Conservation (phyloP, 2,113 vertebrate genomes). For the Glaucidium brasilianum region DNA sequence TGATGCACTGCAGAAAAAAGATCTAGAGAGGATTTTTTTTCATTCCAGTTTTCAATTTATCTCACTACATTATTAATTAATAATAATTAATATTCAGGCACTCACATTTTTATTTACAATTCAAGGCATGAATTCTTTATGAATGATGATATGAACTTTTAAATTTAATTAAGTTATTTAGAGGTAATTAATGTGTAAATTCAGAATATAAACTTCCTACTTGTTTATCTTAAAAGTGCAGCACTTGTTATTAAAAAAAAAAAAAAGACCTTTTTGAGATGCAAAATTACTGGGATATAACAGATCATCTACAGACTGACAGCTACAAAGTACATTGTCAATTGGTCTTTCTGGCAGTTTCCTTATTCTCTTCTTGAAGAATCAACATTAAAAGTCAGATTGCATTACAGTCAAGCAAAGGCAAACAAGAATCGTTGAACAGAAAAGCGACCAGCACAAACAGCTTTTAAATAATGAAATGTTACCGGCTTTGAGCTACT, state of each 20-base stretch:
- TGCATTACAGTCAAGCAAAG: slow-evolving; percentile 20
- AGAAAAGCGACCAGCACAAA: slow-evolving; percentile 30
- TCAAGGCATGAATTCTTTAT: slow-evolving; percentile 95
- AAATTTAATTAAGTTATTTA: slow-evolving; percentile 95
- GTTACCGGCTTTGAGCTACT: background rate
- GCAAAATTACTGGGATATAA: slow-evolving; percentile 28
- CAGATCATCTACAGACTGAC: slow-evolving; percentile 7
- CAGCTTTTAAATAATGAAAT: background rate
- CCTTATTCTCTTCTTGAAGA: slow-evolving; percentile 10
- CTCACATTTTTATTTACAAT: slow-evolving; percentile 88
- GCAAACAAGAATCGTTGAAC: background rate
- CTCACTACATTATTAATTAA: slow-evolving; percentile 95
- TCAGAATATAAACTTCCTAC: slow-evolving; percentile 60
- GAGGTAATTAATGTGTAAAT: slow-evolving; percentile 91
- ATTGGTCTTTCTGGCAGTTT: background rate
- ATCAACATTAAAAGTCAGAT: slow-evolving; percentile 9
- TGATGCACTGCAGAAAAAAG: slow-evolving; percentile 71
- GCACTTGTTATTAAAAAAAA: slow-evolving; percentile 45
- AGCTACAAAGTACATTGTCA: slow-evolving; percentile 6
- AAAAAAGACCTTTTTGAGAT: slow-evolving; percentile 62
- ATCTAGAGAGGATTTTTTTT: slow-evolving; percentile 76
- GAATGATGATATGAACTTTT: slow-evolving; percentile 85
- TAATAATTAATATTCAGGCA: slow-evolving; percentile 95
- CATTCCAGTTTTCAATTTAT: slow-evolving; percentile 77
- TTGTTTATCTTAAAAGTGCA: slow-evolving; percentile 60